phyloP scores from a whole-genome alignment of 2,888 invertebrate species.

The Calameuta idolon region DNA sequence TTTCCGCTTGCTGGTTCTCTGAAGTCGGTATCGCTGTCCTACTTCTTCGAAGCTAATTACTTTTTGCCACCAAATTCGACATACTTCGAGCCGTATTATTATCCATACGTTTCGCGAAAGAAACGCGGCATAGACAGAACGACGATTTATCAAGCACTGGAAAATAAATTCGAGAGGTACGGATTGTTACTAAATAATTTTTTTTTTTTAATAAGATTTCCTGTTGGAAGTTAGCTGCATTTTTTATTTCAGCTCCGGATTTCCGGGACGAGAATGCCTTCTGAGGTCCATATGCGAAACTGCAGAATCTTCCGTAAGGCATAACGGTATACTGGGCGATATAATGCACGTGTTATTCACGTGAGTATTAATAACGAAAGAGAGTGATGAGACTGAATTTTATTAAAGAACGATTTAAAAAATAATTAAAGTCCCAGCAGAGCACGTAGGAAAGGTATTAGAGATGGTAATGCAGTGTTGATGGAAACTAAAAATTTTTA shows the following conservation, averaged over 20 bases:
- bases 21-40: slow-evolving; percentile 78
- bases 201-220: background rate
- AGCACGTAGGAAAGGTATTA: too few species aligned
- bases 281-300: slow-evolving; percentile 76
- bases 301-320: slow-evolving; percentile 69
- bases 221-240: background rate
- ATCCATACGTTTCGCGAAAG: slow-evolving; percentile 50
- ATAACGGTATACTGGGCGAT: slow-evolving; percentile 77
- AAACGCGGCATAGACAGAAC: slow-evolving; percentile 71
- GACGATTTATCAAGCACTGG: slow-evolving; percentile 70
- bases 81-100: slow-evolving; percentile 42
- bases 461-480: too few species aligned
- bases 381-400: too few species aligned
- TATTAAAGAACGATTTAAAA: too few species aligned
- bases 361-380: slow-evolving; percentile 67
- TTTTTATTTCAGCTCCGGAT: slow-evolving; percentile 68
- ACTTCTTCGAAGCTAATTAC: slow-evolving; percentile 81
- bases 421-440: too few species aligned
- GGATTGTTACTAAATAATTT: background rate
- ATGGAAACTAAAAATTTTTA: too few species aligned
- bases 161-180: slow-evolving; percentile 71
- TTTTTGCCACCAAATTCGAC: slow-evolving; percentile 71
- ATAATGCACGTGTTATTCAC: slow-evolving; percentile 75
- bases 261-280: slow-evolving; percentile 72
- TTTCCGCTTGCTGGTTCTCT: slow-evolving; percentile 78